A percentile compares a stretch with the other conserved stretches of the same genome.
These are phyloP conservation scores for Dexiosoma caninum DNA, from an alignment of 2,888 invertebrate species.

Conservation along the genomic window DNA sequence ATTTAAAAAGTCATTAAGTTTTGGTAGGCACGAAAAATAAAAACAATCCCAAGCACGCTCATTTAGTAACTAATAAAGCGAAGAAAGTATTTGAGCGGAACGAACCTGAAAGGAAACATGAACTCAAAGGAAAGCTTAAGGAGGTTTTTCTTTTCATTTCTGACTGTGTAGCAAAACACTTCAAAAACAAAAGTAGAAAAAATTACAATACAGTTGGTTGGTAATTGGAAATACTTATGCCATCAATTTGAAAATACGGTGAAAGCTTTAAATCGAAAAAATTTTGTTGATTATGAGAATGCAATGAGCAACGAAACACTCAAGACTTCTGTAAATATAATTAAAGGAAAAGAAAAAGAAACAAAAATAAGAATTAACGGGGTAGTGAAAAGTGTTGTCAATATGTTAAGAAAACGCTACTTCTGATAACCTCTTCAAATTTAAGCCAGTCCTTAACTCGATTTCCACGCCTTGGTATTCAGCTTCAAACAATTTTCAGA, in stretches of 20 bases:
- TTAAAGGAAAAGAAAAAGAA: slow-evolving; percentile 8
- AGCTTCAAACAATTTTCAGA: no score
- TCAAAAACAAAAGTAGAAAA: no score
- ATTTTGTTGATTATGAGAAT: neutral
- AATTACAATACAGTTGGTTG: no score
- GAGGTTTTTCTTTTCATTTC: slow-evolving; percentile 12
- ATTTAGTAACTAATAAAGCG: neutral
- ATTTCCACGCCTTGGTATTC: no score
- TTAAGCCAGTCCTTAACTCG: no score
- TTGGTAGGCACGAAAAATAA: slow-evolving; percentile 23
- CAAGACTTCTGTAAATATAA: neutral
- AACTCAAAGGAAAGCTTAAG: slow-evolving; percentile 43
- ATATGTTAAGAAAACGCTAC: neutral
- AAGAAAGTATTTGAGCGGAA: slow-evolving; percentile 59
- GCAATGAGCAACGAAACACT: slow-evolving; percentile 12
- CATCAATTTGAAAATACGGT: slow-evolving; percentile 37
- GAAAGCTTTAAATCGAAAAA: slow-evolving; percentile 66
- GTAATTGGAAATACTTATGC: no score
- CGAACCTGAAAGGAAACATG: slow-evolving; percentile 58
- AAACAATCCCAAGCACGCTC: slow-evolving; percentile 26
- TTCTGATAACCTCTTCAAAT: no score
- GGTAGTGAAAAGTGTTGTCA: slow-evolving; percentile 3
- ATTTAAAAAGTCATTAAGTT: slow-evolving; percentile 62
- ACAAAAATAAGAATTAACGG: slow-evolving; percentile 1
- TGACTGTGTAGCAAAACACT: no score